Evolutionary conservation across 1,140 invertebrate species (phyloP), one percentile per base, ranked within the genome.

Genomic region (Drosophila ficusphila): DNA sequence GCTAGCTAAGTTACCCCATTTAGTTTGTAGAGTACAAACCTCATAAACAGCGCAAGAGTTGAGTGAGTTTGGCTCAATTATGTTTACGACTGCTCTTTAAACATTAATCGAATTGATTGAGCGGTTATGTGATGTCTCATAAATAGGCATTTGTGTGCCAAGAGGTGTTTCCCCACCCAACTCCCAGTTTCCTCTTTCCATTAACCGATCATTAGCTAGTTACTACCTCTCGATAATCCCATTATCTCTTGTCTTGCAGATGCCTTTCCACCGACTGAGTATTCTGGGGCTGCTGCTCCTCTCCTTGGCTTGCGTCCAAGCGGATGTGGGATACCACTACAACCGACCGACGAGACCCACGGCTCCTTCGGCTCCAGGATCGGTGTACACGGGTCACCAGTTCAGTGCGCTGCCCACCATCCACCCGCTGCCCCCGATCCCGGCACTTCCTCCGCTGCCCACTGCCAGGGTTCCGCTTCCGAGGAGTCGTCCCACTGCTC

Each of bases 41-140:
- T 9, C 3, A 36, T 23, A 49, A 23, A 25, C 33, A 52, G 31
- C 57, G 44, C 42, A 33, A 53, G 31, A 47, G 27, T 48, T 68
- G 44, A 86, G 72, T 81, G 76, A 74, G 69, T 86, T 70, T 76
- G 53, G 39, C 52, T 67, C 76, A 79, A 86, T 85, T 85, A 76
- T 68, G 76, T 73, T 86, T 65, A 60, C 57, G 62, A 46, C 62
- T 74, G 38, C 81, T 70, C 81, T 86, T 85, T 86, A 86, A 85
- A 77, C 54, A 81, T 85, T 81, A 79, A 81, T 88, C 46, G 33
- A 42, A 81, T 70, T 86, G 81, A 86, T 86, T 81, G 62, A 75
- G 39, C 34, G 23, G 25, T 74, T 52, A 81, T 86, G 57, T 73
- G 77, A 82, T 76, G 78, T 69, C 78, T 69, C 57, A 54, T 12